Evolutionary conservation across 2,888 invertebrate species (phyloP), one percentile per base, ranked within the genome.

Genomic region (Pemphredon lugubris): DNA sequence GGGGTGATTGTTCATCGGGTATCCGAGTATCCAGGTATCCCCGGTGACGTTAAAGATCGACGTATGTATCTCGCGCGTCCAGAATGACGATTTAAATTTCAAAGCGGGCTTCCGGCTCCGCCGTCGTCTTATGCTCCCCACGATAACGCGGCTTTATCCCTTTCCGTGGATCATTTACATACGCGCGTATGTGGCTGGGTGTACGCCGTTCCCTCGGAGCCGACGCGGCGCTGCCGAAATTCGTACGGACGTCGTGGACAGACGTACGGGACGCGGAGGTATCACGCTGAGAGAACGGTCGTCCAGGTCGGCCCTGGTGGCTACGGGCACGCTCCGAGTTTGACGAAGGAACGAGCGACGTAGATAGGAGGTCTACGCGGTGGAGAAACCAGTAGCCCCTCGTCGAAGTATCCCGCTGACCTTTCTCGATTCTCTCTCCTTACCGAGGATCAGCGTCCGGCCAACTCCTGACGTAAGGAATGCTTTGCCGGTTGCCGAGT

Each of bases 361-460:
- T 40, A 51, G 67, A 64, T 63, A 61, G 64, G 63, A 65, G 63
- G 65, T 45, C 64, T 47, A 51, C 65, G 64, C 72, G 55, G 64
- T 73, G 71, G 79, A 83, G 84, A 83, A 86, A 87, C 87, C 88
- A 82, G 88, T 88, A 88, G 88, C 88, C 73, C 79, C 83, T 84
- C 84, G 79, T 74, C 82, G 81, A 81, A 51, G 82, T 82, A 78
- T 83, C 88, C 87, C 86, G 88, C 87, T 86, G 87, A 86, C 83
- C 85, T 84, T 79, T 83, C 81, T 81, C 72, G 75, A 83, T 79
- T 82, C 75, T 76, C 75, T 76, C 53, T 80, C 61, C 73, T 77
- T 71, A 63, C 67, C 69, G 67, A 50, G 72, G 75, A 77, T 73
- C 81, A 75, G 77, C 65, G 67, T 70, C 42, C 66, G 59, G 60